phyloP scores from a whole-genome alignment of 1,140 invertebrate genomes.

The Drosophila lacteicornis region DNA sequence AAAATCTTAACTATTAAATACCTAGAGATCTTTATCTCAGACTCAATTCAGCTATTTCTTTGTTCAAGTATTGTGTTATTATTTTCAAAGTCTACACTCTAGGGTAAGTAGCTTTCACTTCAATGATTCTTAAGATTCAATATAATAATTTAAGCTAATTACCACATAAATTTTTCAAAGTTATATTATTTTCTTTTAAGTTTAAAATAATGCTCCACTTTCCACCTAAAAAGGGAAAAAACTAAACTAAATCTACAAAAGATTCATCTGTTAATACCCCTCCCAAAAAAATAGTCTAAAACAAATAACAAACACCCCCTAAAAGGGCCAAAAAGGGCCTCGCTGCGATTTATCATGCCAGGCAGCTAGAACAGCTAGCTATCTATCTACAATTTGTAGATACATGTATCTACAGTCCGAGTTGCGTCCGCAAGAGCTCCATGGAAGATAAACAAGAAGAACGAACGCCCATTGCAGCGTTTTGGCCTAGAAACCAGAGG shows the following conservation, averaged over 20 bases:
- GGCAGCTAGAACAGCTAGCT: not conserved
- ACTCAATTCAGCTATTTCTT: too few relatives aligned
- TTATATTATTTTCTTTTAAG: too few relatives aligned
- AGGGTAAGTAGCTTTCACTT: too few relatives aligned
- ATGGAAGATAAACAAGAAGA: slow-evolving; percentile 45
- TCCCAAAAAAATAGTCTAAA: not conserved
- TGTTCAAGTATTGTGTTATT: too few relatives aligned
- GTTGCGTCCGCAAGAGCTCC: slow-evolving; percentile 26
- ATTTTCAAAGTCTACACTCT: too few relatives aligned
- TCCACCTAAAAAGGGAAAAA: too few relatives aligned
- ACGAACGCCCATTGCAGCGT: slow-evolving; percentile 34
- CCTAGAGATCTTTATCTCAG: too few relatives aligned
- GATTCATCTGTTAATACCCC: not conserved
- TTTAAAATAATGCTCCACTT: too few relatives aligned
- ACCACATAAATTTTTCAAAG: too few relatives aligned
- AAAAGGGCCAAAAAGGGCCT: slow-evolving; percentile 8
- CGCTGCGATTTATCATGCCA: slow-evolving; percentile 2
- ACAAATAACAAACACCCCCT: not conserved
- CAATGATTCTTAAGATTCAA: too few relatives aligned
- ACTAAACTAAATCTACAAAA: not conserved
- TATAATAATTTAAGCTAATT: too few relatives aligned
- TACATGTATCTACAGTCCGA: slow-evolving; percentile 27
- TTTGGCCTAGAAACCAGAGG: slow-evolving; percentile 40
- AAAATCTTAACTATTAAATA: too few relatives aligned
- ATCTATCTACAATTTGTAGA: slow-evolving; percentile 14